A percentile compares a stretch with the other conserved stretches of the same genome.
Conservation (phyloP, 2,113 vertebrate species). For the Dasyurus viverrinus region DNA sequence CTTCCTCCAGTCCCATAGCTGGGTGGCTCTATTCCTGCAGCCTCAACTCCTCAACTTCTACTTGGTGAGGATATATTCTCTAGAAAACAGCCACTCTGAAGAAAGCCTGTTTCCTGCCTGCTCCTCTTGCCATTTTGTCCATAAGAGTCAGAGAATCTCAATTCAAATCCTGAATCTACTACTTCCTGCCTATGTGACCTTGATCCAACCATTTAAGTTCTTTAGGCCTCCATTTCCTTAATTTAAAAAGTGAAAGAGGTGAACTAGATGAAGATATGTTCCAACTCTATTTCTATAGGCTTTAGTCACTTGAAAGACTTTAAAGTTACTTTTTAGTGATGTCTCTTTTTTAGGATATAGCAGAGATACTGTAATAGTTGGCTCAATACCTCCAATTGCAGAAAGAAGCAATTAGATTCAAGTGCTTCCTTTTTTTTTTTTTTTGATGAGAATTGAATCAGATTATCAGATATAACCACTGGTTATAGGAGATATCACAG, state of each 20-base stretch:
- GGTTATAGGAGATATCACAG: neutral
- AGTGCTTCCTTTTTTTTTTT: neutral
- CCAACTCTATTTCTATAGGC: neutral
- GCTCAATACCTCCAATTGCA: neutral
- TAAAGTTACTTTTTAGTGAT: neutral
- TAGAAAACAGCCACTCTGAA: neutral
- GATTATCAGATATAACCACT: neutral
- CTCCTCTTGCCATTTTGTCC: neutral
- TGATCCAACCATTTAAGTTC: neutral
- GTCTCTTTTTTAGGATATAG: too few relatives aligned
- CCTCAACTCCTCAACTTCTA: neutral
- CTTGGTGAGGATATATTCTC: neutral
- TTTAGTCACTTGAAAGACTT: neutral
- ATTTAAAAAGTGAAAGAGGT: neutral
- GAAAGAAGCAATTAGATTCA: neutral
- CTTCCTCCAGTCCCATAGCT: neutral
- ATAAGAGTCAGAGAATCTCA: neutral
- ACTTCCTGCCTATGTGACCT: neutral
- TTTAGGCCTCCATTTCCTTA: neutral
- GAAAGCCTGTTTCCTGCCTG: neutral
- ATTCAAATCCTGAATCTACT: neutral
- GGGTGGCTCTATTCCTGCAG: neutral
- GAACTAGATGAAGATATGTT: neutral
- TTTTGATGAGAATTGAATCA: neutral
- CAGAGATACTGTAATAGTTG: neutral